Percentiles rank a stretch among this genome's conserved stretches.
Evolutionary conservation across 2,113 vertebrate genomes (phyloP).

Genomic region (Heterotilapia buettikoferi): DNA sequence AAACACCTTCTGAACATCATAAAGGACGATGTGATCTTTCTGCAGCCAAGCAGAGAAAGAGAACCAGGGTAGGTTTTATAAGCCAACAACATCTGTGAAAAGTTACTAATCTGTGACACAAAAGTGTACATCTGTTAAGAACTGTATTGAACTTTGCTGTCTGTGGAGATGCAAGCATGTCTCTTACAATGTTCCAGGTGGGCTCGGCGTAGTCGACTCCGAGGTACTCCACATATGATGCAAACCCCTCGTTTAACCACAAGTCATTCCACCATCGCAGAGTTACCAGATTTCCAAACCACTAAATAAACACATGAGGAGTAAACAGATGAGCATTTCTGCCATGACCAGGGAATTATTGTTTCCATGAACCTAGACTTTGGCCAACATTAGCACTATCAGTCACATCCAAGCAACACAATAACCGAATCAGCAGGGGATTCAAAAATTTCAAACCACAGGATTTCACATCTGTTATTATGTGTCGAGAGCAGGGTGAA

Average conservation of each 20-base stretch:
- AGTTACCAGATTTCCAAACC: slow-evolving; percentile 95
- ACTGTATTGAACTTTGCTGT: background rate
- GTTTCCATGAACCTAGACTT: background rate
- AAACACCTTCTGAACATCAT: slow-evolving; percentile 81
- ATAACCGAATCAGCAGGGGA: background rate
- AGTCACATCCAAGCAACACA: background rate
- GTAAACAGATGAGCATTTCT: background rate
- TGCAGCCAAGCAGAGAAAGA: slow-evolving; percentile 39
- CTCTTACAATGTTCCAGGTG: slow-evolving; percentile 81
- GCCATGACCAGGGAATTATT: background rate
- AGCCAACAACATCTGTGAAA: background rate
- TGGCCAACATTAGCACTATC: background rate
- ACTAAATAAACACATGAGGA: slow-evolving; percentile 62
- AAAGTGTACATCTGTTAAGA: background rate
- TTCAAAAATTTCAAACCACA: background rate
- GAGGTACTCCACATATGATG: slow-evolving; percentile 88
- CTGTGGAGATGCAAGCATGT: background rate
- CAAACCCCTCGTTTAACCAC: slow-evolving; percentile 95
- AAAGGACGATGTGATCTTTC: slow-evolving; percentile 82
- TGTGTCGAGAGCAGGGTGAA: rapidly evolving
- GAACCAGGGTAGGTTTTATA: background rate
- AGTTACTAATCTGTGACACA: background rate
- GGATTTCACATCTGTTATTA: background rate
- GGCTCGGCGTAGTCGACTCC: slow-evolving; percentile 74
- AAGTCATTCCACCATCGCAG: slow-evolving; percentile 92